Evolutionary conservation across 2,888 invertebrate genomes (phyloP).

Genomic region (Drosophila siamana): DNA sequence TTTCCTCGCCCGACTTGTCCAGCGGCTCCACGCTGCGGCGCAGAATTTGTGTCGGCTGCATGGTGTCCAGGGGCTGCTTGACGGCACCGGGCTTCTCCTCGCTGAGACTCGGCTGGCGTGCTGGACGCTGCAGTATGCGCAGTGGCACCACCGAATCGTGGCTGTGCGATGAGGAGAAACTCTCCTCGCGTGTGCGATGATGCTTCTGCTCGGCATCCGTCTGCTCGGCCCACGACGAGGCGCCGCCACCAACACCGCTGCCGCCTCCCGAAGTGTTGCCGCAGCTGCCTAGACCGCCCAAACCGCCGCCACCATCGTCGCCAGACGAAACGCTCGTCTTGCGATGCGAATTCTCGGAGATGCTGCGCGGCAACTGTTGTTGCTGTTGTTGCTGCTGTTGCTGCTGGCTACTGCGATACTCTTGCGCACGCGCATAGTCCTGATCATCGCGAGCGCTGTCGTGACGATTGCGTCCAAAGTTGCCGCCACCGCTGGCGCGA

Average conservation of each 20-base stretch:
- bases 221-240: constrained; percentile 86
- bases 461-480: constrained; percentile 64
- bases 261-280: constrained; percentile 17
- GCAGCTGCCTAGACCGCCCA: constrained; percentile 25
- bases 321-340: constrained; percentile 85
- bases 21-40: constrained; percentile 81
- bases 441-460: constrained; percentile 65
- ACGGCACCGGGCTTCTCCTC: constrained; percentile 57
- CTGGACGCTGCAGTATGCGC: constrained; percentile 84
- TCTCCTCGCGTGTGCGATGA: constrained; percentile 83
- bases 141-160: constrained; percentile 84
- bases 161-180: constrained; percentile 83
- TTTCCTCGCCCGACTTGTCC: constrained; percentile 46
- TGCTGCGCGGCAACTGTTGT: constrained; percentile 84
- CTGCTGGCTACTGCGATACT: constrained; percentile 54
- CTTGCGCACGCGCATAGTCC: constrained; percentile 62
- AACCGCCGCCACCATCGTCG: constrained; percentile 67
- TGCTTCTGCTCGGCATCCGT: constrained; percentile 84
- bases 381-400: constrained; percentile 59
- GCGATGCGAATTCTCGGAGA: constrained; percentile 85
- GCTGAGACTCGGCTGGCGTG: constrained; percentile 75
- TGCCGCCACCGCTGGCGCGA: constrained; percentile 40
- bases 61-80: constrained; percentile 41
- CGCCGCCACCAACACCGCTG: constrained; percentile 84
- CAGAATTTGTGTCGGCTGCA: constrained; percentile 84